Conservation (phyloP, 2,888 invertebrate genomes). For the Aelia acuminata region DNA sequence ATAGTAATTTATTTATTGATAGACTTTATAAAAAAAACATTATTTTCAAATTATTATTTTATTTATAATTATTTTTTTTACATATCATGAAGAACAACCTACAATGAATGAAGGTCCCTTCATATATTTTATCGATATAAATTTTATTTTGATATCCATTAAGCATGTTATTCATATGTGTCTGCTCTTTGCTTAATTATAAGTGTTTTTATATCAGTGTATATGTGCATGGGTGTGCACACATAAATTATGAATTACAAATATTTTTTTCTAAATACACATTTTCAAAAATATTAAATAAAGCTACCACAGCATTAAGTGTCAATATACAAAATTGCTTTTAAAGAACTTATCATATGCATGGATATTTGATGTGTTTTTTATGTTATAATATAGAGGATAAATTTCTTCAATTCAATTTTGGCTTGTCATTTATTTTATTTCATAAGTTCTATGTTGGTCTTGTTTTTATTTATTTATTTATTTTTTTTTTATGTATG, state of each 20-base stretch:
- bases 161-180: constrained; percentile 61
- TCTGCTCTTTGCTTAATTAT: constrained; percentile 63
- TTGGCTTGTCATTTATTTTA: constrained; percentile 58
- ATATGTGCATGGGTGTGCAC: constrained; percentile 64
- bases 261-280: constrained; percentile 47
- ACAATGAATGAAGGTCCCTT: not conserved
- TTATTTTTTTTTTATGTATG: constrained; percentile 52
- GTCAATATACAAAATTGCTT: constrained; percentile 53
- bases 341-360: constrained; percentile 32
- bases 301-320: constrained; percentile 55
- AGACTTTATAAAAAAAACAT: not conserved
- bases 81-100: constrained; percentile 12
- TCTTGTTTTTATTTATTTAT: constrained; percentile 40
- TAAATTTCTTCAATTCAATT: constrained; percentile 46
- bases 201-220: constrained; percentile 59
- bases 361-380: constrained; percentile 52
- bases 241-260: constrained; percentile 54
- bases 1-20: not conserved
- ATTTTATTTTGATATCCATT: constrained; percentile 54
- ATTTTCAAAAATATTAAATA: constrained; percentile 44
- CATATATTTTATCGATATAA: constrained; percentile 30
- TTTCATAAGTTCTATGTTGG: constrained; percentile 55
- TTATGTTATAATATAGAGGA: constrained; percentile 38
- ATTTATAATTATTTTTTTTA: not conserved
- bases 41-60: not conserved